phyloP scores from a whole-genome alignment of 2,888 invertebrate genomes.

The Tryphoninae sp. region DNA sequence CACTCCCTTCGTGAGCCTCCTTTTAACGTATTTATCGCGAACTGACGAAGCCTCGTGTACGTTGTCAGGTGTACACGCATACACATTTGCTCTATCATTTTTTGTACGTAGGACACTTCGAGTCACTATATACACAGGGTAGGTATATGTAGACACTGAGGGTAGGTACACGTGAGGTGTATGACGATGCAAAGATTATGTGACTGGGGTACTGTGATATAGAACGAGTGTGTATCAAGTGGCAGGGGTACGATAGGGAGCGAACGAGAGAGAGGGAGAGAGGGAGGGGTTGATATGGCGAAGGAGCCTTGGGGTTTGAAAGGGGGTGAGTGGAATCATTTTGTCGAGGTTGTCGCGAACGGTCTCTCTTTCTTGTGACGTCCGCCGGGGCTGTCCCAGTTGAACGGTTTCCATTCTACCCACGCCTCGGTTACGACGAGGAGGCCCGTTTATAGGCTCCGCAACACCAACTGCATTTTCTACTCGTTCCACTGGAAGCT shows the following conservation, averaged over 20 bases:
- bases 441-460: neutral
- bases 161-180: slow-evolving; percentile 37
- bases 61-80: slow-evolving; percentile 34
- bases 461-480: neutral
- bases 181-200: slow-evolving; percentile 36
- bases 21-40: slow-evolving; percentile 57
- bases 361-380: slow-evolving; percentile 1
- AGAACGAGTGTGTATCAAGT: neutral
- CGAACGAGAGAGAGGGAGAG: neutral
- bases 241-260: neutral
- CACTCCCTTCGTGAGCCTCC: slow-evolving; percentile 16
- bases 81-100: slow-evolving; percentile 24
- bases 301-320: neutral
- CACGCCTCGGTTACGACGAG: neutral
- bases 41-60: slow-evolving; percentile 42
- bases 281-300: neutral
- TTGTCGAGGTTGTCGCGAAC: slow-evolving; percentile 26
- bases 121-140: neutral
- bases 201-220: slow-evolving; percentile 3
- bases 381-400: slow-evolving; percentile 11
- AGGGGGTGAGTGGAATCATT: neutral
- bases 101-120: neutral
- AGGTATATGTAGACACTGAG: neutral
- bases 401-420: slow-evolving; percentile 23
- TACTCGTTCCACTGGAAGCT: slow-evolving; percentile 23